phyloP scores from a whole-genome alignment of 2,113 vertebrate species.

The Pluvianellus socialis region DNA sequence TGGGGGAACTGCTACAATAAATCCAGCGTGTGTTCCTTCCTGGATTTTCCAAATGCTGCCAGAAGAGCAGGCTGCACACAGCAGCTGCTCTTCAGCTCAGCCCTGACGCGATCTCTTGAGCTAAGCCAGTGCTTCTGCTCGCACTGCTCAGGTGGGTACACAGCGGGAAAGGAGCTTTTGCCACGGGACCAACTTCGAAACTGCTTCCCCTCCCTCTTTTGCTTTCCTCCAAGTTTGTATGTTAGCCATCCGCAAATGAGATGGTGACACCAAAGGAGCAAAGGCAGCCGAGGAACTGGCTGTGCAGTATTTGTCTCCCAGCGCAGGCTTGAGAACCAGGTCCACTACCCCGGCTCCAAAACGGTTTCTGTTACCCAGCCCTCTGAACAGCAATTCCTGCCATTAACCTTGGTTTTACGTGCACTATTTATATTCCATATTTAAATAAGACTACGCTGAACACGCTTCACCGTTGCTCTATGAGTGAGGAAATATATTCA shows the following conservation, averaged over 20 bases:
- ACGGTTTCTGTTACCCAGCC: neutral
- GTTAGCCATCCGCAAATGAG: neutral
- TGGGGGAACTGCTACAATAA: neutral
- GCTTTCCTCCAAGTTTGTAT: neutral
- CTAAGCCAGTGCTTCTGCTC: neutral
- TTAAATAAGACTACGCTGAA: neutral
- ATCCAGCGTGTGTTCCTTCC: neutral
- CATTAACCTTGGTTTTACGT: neutral
- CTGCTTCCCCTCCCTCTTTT: neutral
- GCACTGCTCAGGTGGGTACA: fast-evolving
- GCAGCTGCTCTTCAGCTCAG: neutral
- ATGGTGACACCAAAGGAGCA: neutral
- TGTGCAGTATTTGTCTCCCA: neutral
- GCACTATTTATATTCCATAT: neutral
- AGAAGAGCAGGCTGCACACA: neutral
- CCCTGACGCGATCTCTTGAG: neutral
- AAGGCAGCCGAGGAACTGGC: neutral
- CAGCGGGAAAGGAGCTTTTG: neutral
- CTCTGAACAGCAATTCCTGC: neutral
- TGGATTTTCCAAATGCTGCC: neutral
- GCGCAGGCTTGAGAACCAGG: neutral
- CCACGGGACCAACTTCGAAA: neutral
- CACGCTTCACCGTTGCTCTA: neutral
- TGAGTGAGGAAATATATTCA: neutral
- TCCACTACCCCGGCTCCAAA: neutral